These are phyloP conservation scores for Gerris buenoi DNA, from an alignment of 1,140 invertebrate species.

Conservation along the genomic window DNA sequence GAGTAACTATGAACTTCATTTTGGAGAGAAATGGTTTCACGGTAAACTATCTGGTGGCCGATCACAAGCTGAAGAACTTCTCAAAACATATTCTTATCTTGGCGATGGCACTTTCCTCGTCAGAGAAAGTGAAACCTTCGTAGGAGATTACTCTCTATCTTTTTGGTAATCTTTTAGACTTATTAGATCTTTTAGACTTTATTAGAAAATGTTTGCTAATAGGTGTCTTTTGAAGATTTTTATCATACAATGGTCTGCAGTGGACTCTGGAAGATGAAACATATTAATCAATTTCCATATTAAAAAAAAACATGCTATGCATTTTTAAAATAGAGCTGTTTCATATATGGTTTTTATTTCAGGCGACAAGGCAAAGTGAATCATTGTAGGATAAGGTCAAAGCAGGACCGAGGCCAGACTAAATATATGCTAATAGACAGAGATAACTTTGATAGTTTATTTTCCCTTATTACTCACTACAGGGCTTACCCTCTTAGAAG, in stretches of 20 bases:
- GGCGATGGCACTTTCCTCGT: conserved; percentile 93
- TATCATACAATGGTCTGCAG: no score
- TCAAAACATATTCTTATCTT: conserved; percentile 64
- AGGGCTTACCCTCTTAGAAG: conserved; percentile 68
- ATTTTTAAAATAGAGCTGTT: no score
- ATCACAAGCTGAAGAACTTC: conserved; percentile 53
- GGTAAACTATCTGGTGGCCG: conserved; percentile 65
- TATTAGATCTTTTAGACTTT: no score
- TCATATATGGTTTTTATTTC: conserved; percentile 17
- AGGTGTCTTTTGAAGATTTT: no score
- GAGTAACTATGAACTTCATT: conserved; percentile 76
- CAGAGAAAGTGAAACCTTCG: conserved; percentile 85
- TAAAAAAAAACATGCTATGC: no score
- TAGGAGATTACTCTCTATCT: conserved; percentile 88
- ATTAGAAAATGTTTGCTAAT: no score
- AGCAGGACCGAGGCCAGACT: conserved; percentile 72
- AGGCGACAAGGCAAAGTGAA: conserved; percentile 73
- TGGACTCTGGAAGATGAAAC: no score
- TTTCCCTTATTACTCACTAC: conserved; percentile 83
- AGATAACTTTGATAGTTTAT: conserved; percentile 80
- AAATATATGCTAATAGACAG: conserved; percentile 86
- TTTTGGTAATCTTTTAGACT: no score
- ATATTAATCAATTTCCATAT: no score
- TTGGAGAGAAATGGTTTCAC: conserved; percentile 92
- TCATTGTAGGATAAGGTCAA: conserved; percentile 81